Conservation (phyloP, 2,797 vertebrate species). For the Peromyscus aztecus region DNA sequence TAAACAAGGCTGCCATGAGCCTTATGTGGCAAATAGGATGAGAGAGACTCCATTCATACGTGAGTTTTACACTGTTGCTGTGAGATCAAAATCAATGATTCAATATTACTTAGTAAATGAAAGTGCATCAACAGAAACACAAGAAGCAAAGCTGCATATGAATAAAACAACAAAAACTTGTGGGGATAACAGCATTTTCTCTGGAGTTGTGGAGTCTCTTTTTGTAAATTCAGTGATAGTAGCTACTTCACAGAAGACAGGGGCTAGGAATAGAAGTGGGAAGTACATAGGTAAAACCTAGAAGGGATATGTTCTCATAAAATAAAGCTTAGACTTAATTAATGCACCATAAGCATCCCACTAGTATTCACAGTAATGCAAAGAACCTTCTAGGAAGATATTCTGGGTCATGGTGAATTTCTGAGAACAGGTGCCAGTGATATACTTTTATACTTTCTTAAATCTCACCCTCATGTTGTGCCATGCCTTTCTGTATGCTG, state of each 20-base stretch:
- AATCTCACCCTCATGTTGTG: background rate
- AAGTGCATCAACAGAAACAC: background rate
- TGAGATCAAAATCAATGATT: background rate
- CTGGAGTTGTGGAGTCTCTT: background rate
- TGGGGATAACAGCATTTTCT: background rate
- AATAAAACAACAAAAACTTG: background rate
- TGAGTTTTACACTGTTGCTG: background rate
- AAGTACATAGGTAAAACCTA: background rate
- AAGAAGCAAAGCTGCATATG: background rate
- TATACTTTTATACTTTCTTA: background rate
- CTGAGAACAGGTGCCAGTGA: background rate
- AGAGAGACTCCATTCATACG: background rate
- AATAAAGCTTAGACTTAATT: background rate
- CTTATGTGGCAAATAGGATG: background rate
- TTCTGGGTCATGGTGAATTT: background rate
- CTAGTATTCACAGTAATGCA: background rate
- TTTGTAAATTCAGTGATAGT: background rate
- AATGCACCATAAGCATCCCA: background rate
- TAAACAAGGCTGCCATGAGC: background rate
- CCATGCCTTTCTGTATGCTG: too few species aligned
- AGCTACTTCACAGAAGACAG: background rate
- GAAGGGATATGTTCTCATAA: background rate
- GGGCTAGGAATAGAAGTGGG: background rate
- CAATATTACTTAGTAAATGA: background rate
- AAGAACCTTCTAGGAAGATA: background rate